Evolutionary conservation across 2,797 vertebrate species (phyloP).

Genomic region (Coregonus ussuriensis): DNA sequence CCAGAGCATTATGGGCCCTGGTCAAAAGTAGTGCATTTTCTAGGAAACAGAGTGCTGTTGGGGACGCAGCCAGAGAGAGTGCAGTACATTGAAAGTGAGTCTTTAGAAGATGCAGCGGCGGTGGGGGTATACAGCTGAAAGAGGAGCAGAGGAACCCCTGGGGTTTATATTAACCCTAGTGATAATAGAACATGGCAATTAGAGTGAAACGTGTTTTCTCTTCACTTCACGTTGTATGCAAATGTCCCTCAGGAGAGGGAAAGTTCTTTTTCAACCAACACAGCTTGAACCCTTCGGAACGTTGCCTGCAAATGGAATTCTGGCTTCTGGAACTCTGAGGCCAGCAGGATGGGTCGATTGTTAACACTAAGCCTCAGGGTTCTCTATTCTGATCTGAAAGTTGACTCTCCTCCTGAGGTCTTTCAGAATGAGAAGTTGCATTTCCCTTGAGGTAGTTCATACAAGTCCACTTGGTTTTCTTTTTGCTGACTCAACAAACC

Average conservation of each 20-base stretch:
- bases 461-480: constrained; percentile 49
- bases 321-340: background rate
- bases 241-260: constrained; percentile 75
- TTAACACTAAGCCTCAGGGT: constrained; percentile 34
- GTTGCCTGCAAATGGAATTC: background rate
- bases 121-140: constrained; percentile 70
- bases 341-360: constrained; percentile 48
- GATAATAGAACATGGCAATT: constrained; percentile 80
- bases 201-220: constrained; percentile 81
- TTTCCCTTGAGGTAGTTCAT: constrained; percentile 53
- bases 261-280: constrained; percentile 75
- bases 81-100: constrained; percentile 76
- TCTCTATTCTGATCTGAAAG: constrained; percentile 46
- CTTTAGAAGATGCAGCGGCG: constrained; percentile 69
- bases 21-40: no score
- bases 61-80: constrained; percentile 61
- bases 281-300: constrained; percentile 70
- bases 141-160: constrained; percentile 69
- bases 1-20: no score
- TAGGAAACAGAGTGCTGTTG: no score
- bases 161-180: constrained; percentile 79
- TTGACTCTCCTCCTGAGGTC: constrained; percentile 59
- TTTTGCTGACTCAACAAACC: constrained; percentile 51
- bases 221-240: constrained; percentile 83
- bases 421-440: constrained; percentile 43